Conservation (phyloP, 2,888 invertebrate genomes). For the Rhopalosiphum nymphaeae region DNA sequence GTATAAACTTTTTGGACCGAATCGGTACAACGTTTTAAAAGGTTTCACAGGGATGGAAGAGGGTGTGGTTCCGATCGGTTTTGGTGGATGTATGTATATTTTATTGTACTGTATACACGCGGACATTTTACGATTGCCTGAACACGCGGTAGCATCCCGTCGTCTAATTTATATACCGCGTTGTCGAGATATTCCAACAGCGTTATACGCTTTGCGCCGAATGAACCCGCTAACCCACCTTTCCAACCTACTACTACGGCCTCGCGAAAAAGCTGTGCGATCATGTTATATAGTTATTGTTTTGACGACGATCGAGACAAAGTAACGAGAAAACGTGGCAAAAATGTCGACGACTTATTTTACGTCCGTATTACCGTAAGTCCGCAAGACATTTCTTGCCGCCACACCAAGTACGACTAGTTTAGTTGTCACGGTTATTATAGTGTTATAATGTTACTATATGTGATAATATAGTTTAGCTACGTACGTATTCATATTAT, state of each 20-base stretch:
- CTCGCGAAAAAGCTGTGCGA: not conserved
- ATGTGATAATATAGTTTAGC: not conserved
- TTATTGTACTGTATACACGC: not conserved
- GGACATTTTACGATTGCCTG: slow-evolving; percentile 17
- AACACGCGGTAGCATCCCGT: not conserved
- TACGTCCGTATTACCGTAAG: not conserved
- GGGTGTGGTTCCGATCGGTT: not conserved
- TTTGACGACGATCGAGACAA: not conserved
- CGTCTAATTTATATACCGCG: not conserved
- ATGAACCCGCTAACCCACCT: not conserved
- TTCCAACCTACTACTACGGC: not conserved
- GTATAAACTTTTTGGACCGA: not conserved
- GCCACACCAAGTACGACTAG: no score
- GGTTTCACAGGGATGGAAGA: not conserved
- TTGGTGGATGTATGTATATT: not conserved
- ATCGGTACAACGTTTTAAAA: not conserved
- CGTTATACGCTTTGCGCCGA: not conserved
- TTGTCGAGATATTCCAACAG: not conserved
- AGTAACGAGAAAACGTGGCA: not conserved
- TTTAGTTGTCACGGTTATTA: no score
- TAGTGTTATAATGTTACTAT: no score
- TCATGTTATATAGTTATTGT: not conserved
- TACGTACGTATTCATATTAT: not conserved
- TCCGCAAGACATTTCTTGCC: not conserved
- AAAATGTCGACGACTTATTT: not conserved